Base-by-base conservation (phyloP, 2,797 vertebrate genomes). In the Girardinus metallicus region DNA sequence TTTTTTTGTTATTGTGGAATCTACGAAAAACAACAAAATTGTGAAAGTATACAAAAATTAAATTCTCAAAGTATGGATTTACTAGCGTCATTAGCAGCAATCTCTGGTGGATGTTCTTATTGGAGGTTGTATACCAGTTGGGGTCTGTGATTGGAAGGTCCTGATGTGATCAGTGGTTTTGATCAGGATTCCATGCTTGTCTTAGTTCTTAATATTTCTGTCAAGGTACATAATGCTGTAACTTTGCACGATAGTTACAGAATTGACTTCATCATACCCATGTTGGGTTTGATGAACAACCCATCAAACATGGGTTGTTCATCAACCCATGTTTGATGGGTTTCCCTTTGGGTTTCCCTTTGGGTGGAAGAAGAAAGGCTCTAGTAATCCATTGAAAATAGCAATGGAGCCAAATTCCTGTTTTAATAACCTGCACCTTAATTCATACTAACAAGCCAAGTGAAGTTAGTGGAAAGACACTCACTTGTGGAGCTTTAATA, bases 401-500 rank as follows among this genome's bases (percentile, higher is more conserved):
- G 73, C 53, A 60, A 79, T 16, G 1, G 1, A 62, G 53, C 13
- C 46, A 23, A 15, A 53, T 46, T 76, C 39, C 15, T 21, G 66
- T 46, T 3, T n/a, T 53, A 53, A 31, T 80, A 53, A 76, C 51
- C 31, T 5, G 29, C 44, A 81, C n/a, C 26, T 80, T 64, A 9
- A 0, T 18, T 18, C 34, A 4, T 57, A 39, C 70, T 53, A 78
- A 43, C 79, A 80, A 81, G 79, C 71, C 47, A 64, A 77, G 26
- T 29, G 23, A 73, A 80, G 78, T 85, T 78, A 83, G 77, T 81
- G 71, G 21, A 62, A 80, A 82, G 64, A 55, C 60, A 75, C 75
- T 88, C 76, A 82, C 49, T 79, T 66, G 78, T 76, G 34, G 53
- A 68, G 73, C 85, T 87, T 90, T 86, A 80, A 86, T 91, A 89